These are phyloP conservation scores for Rhodeus uyekii DNA, from an alignment of 2,797 vertebrate species.

Conservation along the genomic window DNA sequence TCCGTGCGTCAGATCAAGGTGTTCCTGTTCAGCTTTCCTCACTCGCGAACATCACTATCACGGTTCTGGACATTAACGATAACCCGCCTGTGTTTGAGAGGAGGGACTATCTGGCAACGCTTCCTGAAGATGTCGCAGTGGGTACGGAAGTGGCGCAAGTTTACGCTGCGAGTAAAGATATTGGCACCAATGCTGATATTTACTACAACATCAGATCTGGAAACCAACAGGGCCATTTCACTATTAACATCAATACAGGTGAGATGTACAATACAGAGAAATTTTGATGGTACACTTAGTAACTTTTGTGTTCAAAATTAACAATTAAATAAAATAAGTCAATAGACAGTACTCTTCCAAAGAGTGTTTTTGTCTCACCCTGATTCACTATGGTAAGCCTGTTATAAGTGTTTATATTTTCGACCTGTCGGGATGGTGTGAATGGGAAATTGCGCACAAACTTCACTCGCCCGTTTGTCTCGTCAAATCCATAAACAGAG, in stretches of 20 bases:
- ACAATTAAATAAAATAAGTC: neutral
- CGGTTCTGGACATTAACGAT: constrained; percentile 94
- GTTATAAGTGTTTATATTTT: neutral
- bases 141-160: constrained; percentile 88
- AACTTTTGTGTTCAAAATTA: neutral
- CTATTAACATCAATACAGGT: constrained; percentile 89
- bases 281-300: neutral
- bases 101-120: constrained; percentile 88
- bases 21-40: constrained; percentile 81
- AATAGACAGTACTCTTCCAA: neutral
- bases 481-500: too few relatives aligned
- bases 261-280: constrained; percentile 51
- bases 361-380: neutral
- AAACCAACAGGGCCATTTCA: constrained; percentile 92
- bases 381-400: neutral
- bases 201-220: constrained; percentile 92
- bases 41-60: constrained; percentile 85
- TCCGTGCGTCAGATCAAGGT: constrained; percentile 87
- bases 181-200: constrained; percentile 96
- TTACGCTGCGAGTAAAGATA: constrained; percentile 94
- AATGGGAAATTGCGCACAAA: accelerated
- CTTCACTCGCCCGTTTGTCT: too few relatives aligned
- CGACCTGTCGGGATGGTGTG: neutral
- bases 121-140: constrained; percentile 86
- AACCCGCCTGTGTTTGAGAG: constrained; percentile 96